These are phyloP conservation scores for Diploptera punctata DNA, from an alignment of 2,888 invertebrate genomes.

Conservation along the genomic window DNA sequence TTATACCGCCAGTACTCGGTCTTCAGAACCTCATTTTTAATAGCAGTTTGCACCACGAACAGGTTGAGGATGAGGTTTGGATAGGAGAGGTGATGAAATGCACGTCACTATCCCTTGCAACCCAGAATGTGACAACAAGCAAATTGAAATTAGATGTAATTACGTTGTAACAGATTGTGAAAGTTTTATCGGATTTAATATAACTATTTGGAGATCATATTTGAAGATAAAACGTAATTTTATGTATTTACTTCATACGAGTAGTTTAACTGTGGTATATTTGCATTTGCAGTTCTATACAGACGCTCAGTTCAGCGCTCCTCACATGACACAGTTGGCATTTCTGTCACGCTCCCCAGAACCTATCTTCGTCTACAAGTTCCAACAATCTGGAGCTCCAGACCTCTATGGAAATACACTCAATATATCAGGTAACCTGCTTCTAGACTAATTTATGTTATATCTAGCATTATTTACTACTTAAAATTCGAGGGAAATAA, in stretches of 20 bases:
- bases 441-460: no score
- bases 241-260: not conserved
- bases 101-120: no score
- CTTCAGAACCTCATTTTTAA: no score
- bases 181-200: not conserved
- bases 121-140: no score
- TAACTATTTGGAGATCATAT: not conserved
- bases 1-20: no score
- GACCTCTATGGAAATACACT: conserved; percentile 55
- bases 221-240: not conserved
- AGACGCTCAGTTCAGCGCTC: conserved; percentile 63
- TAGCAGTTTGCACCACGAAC: no score
- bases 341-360: conserved; percentile 53
- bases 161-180: not conserved
- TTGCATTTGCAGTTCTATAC: conserved; percentile 58
- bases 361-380: conserved; percentile 64
- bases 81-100: no score
- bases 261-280: not conserved
- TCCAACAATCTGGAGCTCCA: conserved; percentile 59
- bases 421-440: conserved; percentile 61
- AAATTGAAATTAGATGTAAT: not conserved
- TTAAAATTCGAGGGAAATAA: no score
- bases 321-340: conserved; percentile 62
- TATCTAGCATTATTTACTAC: no score
- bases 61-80: no score